phyloP scores from a whole-genome alignment of 37 sponge, comb jelly and placozoan species.

The Aphrocallistes beatrix region DNA sequence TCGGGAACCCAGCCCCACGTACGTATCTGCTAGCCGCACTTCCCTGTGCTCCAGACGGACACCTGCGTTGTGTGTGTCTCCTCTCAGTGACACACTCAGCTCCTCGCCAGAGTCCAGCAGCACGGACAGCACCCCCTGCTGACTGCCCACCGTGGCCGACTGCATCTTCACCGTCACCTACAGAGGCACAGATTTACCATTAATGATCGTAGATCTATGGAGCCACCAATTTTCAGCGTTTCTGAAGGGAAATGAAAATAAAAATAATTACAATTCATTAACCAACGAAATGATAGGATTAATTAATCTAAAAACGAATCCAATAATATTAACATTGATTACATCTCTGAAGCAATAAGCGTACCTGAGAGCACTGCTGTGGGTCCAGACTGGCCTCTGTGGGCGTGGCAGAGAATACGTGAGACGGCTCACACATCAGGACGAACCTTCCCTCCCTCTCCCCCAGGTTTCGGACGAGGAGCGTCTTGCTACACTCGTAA shows the following conservation, averaged over 20 bases:
- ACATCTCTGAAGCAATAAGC: not conserved
- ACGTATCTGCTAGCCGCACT: conserved; percentile 74
- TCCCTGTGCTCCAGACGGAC: conserved; percentile 73
- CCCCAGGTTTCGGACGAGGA: conserved; percentile 90
- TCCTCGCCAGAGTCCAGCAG: conserved; percentile 53
- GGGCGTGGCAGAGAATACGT: not conserved
- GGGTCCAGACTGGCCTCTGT: conserved; percentile 1
- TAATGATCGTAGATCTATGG: no score
- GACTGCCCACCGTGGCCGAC: not conserved
- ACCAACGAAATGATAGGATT: no score
- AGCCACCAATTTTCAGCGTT: no score
- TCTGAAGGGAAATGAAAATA: no score
- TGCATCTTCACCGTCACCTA: conserved; percentile 17
- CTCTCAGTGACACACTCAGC: conserved; percentile 58
- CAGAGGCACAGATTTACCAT: not conserved
- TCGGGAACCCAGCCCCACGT: conserved; percentile 60
- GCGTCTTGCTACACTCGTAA: conserved; percentile 69
- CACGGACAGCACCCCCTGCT: not conserved
- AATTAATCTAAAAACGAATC: no score
- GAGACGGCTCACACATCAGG: conserved; percentile 16
- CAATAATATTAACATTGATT: no score
- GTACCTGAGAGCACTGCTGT: conserved; percentile 15
- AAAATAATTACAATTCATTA: no score
- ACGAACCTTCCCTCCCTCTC: conserved; percentile 56
- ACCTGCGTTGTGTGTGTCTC: conserved; percentile 69